Evolutionary conservation across 2,113 vertebrate genomes (phyloP), one percentile per base, ranked within the genome.

Genomic region (Anarhynchus alexandrinus): DNA sequence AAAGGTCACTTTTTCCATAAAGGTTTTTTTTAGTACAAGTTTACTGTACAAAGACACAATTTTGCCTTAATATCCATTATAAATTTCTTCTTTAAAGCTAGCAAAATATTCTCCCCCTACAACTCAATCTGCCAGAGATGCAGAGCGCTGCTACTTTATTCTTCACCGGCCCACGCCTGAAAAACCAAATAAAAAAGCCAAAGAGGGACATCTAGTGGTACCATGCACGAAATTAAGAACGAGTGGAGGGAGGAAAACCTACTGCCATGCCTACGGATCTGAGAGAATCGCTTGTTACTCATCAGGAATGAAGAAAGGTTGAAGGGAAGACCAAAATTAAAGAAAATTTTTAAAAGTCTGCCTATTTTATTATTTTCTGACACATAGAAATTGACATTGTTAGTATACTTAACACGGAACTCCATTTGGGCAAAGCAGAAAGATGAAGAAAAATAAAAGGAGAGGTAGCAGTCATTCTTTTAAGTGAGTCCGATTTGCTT

Each of bases 121-220:
- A 87, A 73, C 84, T 92, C 85, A 62, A 79, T 61, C 86, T 94
- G 42, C 34, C 70, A 58, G 65, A 83, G n/a, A 59, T 12, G 25
- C 29, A 73, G 61, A 83, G n/a, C 23, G 21, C 34, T 47, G 34
- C 38, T 82, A 59, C 64, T 73, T 83, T 23, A 82, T 5, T 76
- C 47, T 45, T 71, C 77, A 6, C 30, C 15, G 30, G 65, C 58
- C n/a, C 71, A 70, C 54, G 29, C 57, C 38, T 20, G 82, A 94
- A 93, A 93, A 93, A 93, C 67, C 89, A 84, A 93, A 95, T 96
- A 97, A 95, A 97, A 97, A 98, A 98, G 98, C 97, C 97, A 88
- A 98, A 98, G 92, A 97, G 97, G 97, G 98, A 98, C 98, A 98
- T 97, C 98, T 98, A 98, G 98, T 97, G 98, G 98, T 72, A 90